A percentile compares a stretch with the other conserved stretches of the same genome.
Conservation (phyloP, 35 echinoderm and acorn worm species). For the Ophiothrix spiculata region DNA sequence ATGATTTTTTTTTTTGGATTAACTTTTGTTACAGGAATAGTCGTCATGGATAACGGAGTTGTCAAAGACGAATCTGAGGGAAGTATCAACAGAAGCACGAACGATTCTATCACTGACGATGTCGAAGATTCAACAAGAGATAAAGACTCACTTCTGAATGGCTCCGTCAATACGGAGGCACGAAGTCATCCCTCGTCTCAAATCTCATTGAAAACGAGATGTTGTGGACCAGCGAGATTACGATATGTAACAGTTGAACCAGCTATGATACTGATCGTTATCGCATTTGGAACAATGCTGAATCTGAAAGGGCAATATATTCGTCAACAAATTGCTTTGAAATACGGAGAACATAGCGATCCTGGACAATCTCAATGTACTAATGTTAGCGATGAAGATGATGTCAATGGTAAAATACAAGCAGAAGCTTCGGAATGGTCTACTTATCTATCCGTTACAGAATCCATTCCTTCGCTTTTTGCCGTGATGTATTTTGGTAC, state of each 20-base stretch:
- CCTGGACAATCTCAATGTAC: not conserved
- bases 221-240: not conserved
- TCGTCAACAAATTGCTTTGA: not conserved
- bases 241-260: constrained; percentile 10
- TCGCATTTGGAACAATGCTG: not conserved
- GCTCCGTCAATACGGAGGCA: too few species aligned
- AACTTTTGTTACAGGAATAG: too few species aligned
- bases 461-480: not conserved
- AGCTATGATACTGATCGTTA: not conserved
- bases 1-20: too few species aligned
- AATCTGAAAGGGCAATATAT: not conserved
- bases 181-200: too few species aligned
- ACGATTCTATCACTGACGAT: too few species aligned
- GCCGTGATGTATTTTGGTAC: not conserved
- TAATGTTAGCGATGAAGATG: not conserved
- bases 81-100: too few species aligned
- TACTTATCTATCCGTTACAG: not conserved
- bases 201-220: too few species aligned
- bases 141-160: too few species aligned
- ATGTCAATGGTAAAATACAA: not conserved
- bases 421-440: not conserved
- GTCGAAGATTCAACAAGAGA: too few species aligned
- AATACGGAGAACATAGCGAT: not conserved
- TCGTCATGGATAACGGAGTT: too few species aligned
- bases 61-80: too few species aligned